These are phyloP conservation scores for Silurus asotus DNA, from an alignment of 2,113 vertebrate species.

Conservation along the genomic window DNA sequence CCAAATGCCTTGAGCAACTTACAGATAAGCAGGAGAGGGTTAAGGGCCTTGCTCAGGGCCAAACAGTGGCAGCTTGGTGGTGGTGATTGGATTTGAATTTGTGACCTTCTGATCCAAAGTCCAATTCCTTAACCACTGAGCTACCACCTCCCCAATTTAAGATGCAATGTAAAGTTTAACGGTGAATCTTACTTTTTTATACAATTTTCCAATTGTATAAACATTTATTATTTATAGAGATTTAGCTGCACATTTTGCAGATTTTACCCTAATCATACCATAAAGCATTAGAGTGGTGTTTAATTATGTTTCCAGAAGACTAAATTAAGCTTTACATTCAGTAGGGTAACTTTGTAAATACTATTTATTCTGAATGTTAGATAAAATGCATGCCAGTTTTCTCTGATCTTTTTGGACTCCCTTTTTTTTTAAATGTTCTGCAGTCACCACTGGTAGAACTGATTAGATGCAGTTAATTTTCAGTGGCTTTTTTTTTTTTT, in stretches of 20 bases:
- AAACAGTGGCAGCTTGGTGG: too few relatives aligned
- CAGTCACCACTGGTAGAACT: constrained; percentile 31
- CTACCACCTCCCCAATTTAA: not conserved
- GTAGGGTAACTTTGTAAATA: not conserved
- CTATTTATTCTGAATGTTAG: not conserved
- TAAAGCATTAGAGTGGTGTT: not conserved
- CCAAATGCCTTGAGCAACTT: too few relatives aligned
- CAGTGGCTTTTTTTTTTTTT: not conserved
- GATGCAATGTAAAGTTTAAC: not conserved
- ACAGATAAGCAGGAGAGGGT: too few relatives aligned
- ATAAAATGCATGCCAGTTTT: not conserved
- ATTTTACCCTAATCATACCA: not conserved
- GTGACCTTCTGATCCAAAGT: too few relatives aligned
- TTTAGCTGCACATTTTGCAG: not conserved
- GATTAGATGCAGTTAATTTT: constrained; percentile 40
- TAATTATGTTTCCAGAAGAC: not conserved
- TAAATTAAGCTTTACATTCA: not conserved
- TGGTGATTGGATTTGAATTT: too few relatives aligned
- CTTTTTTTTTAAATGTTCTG: not conserved
- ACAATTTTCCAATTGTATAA: not conserved
- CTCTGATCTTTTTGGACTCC: not conserved
- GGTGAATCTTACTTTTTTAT: not conserved
- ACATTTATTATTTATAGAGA: not conserved
- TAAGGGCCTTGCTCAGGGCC: too few relatives aligned
- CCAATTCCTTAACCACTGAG: too few relatives aligned